Base-by-base conservation (phyloP, 37 sponge, comb jelly and placozoan genomes). In the Beroe forskalii region DNA sequence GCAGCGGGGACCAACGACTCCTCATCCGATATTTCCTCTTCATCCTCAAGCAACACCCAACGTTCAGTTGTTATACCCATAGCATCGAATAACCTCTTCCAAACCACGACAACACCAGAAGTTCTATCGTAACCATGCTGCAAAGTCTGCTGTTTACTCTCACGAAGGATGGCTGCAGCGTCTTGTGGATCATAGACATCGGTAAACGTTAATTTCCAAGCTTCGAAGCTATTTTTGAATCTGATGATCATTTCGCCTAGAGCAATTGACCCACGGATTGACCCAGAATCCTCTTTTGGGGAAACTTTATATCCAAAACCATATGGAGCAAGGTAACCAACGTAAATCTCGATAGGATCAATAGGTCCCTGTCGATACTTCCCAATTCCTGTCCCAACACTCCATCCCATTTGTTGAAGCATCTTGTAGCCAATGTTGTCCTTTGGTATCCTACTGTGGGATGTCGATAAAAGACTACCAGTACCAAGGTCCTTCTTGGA, bases 11-110 rank as follows among this genome's bases (percentile, higher is more conserved):
- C 20, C 38, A 69, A 36, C 12, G 38, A 36, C 32, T 69, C 72
- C 17, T 69, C 72, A 32, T 69, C 72, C 17, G 72, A 69, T 69
- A 69, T 69, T 36, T 36, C 72, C 1, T 69, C 27, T 8, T 69
- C 72, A 69, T 69, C 20, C 38, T 36, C 72, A 6, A 32, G 9
- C 9, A 36, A 14, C 19, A 2, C 9, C 1, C 4, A 20, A 4
- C 17, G 28, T 3, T 69, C 72, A 1, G 72, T 69, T 9, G 19
- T 36, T 8, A 9, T 69, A 32, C 72, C 72, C 38, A 69, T 17
- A 20, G 35, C 36, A 4, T 32, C 33, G 72, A 69, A 28, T 12
- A 69, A 6, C 38, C 19, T 27, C 72, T 69, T 69, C 72, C 72
- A 69, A 32, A 69, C 19, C 4, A 69, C 20, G 19, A 32, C 72